These are phyloP conservation scores for Eciton burchellii DNA, from an alignment of 1,140 invertebrate genomes.

Conservation along the genomic window DNA sequence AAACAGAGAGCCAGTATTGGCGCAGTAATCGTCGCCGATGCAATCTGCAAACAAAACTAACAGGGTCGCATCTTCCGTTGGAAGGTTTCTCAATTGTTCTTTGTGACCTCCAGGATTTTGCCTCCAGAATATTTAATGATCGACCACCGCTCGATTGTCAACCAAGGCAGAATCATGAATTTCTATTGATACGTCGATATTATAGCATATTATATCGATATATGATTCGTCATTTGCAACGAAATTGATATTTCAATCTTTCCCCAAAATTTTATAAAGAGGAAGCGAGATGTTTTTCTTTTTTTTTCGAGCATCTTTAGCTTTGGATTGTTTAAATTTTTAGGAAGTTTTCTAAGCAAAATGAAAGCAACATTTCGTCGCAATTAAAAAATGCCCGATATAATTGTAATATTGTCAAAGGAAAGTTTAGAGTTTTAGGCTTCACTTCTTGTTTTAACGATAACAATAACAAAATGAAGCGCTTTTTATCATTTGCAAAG, in stretches of 20 bases:
- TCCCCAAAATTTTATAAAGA: too few species aligned
- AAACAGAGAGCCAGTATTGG: too few species aligned
- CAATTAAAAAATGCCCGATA: too few species aligned
- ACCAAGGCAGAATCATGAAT: background rate
- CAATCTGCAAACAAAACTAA: slow-evolving; percentile 30
- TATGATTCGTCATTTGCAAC: too few species aligned
- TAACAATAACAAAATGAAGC: background rate
- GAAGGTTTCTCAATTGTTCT: slow-evolving; percentile 16
- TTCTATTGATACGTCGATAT: background rate
- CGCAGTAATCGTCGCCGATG: background rate
- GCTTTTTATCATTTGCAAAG: background rate
- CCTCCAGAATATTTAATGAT: slow-evolving; percentile 36
- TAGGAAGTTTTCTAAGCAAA: too few species aligned
- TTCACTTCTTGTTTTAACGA: background rate
- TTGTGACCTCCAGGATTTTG: background rate
- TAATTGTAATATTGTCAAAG: too few species aligned
- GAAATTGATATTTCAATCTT: too few species aligned
- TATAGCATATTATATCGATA: too few species aligned
- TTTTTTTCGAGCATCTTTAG: too few species aligned
- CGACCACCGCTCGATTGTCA: background rate
- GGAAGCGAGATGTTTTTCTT: too few species aligned
- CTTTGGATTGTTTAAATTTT: too few species aligned
- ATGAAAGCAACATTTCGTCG: too few species aligned
- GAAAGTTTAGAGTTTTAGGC: background rate
- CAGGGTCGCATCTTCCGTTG: slow-evolving; percentile 1